A percentile compares a stretch with the other conserved stretches of the same genome.
Evolutionary conservation across 37 sponge, comb jelly and placozoan genomes (phyloP).

Genomic region (Cladorhizidae sp.): DNA sequence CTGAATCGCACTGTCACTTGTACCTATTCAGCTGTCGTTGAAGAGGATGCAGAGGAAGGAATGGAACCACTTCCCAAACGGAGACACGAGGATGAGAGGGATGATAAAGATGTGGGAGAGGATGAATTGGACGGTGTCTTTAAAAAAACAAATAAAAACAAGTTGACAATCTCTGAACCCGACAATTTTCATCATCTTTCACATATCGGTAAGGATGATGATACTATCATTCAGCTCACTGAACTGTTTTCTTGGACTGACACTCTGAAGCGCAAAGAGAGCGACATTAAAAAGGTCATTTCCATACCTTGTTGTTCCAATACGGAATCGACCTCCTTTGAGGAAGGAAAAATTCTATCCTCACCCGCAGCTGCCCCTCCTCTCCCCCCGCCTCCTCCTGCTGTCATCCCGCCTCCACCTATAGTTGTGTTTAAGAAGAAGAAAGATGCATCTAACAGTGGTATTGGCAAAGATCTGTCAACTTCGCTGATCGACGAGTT

Average conservation of each 20-base stretch:
- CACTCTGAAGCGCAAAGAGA: neutral
- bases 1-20: constrained; percentile 13
- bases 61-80: constrained; percentile 7
- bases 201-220: constrained; percentile 16
- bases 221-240: neutral
- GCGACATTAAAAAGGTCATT: neutral
- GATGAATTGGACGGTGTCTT: neutral
- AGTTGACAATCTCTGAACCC: constrained; percentile 40
- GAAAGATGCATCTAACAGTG: neutral
- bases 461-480: neutral
- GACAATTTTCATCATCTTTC: constrained; percentile 36
- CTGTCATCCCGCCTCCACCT: constrained; percentile 9
- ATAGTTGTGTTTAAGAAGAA: neutral
- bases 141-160: neutral
- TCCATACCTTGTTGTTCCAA: neutral
- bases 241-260: neutral
- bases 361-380: constrained; percentile 9
- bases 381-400: constrained; percentile 40
- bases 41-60: neutral
- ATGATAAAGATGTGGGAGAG: neutral
- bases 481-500: neutral
- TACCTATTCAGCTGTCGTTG: neutral
- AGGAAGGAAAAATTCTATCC: neutral
- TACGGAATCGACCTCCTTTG: neutral
- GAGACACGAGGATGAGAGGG: neutral